Evolutionary conservation across 2,797 vertebrate species (phyloP), one percentile per base, ranked within the genome.

Genomic region (Eulemur mongoz): DNA sequence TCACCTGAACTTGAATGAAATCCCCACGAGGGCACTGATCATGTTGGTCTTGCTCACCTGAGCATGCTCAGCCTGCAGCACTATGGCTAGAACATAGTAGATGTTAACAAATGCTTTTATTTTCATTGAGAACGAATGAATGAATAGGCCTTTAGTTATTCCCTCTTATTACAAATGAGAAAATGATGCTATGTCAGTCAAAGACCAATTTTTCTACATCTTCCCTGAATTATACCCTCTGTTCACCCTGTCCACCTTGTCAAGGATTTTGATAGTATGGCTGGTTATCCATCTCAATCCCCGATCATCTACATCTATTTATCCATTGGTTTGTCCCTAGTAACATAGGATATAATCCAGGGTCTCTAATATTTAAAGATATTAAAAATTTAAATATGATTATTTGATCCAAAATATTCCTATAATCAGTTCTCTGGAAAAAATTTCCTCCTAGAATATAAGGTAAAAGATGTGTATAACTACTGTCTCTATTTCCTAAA

Each of bases 191-290:
- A 5, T 12, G 38, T 0, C 17, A 50, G 4, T 35, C n/a, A 45
- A 59, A 95, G 14, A 27, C 7, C 5, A 30, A 13, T 43, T 52
- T 7, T 2, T 92, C 12, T 61, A 20, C 2, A 18, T 38, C 30
- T 59, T 91, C n/a, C 86, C 17, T 72, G 20, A 9, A 79, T 2
- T 15, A 5, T 0, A 59, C 43, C 4, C 11, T 38, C 25, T 50
- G 3, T 35, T 3, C 18, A 45, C 1, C 2, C n/a, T 14, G n/a
- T n/a, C 4, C 7, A 32, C 1, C 4, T 72, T 30, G 11, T 9
- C 9, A 23, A 38, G 10, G 27, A 73, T 20, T 43, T 67, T 65
- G 32, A n/a, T 27, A 8, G 22, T 17, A 32, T 22, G 40, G 13
- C 32, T 67, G 5, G 1, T 18, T 72, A 30, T 35, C 11, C 2